Conservation (phyloP, 2,888 invertebrate species). For the Petrolisthes cinctipes region DNA sequence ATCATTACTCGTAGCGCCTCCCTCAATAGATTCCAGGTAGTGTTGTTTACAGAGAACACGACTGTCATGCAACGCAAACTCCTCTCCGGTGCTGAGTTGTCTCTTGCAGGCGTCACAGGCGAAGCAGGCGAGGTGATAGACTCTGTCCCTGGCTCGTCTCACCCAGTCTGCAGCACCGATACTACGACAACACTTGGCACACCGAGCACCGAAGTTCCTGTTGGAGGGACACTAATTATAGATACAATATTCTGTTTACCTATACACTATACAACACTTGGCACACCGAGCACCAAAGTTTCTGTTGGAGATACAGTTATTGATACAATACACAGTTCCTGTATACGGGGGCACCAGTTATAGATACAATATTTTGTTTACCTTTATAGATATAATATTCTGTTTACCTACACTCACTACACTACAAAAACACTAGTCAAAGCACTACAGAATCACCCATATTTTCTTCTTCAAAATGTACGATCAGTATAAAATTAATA, state of each 20-base stretch:
- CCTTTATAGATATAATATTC: no score
- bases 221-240: conserved; percentile 68
- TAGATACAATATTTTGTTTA: conserved; percentile 74
- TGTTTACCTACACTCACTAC: no score
- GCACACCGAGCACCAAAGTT: conserved; percentile 96
- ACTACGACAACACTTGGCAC: conserved; percentile 92
- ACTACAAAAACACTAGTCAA: no score
- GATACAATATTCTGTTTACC: background rate
- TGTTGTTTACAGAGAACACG: conserved; percentile 97
- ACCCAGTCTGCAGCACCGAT: conserved; percentile 98
- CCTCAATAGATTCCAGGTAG: conserved; percentile 91
- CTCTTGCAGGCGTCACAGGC: conserved; percentile 96
- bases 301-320: conserved; percentile 74
- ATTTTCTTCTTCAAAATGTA: no score
- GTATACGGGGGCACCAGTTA: conserved; percentile 90
- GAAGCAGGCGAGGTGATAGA: conserved; percentile 98
- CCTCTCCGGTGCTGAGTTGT: conserved; percentile 93
- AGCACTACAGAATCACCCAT: no score
- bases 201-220: conserved; percentile 96
- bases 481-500: no score
- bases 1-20: conserved; percentile 84
- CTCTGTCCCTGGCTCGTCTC: conserved; percentile 80
- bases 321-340: background rate
- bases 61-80: conserved; percentile 96
- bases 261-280: conserved; percentile 90